Base-by-base conservation (phyloP, 2,888 invertebrate species). In the Pharmacophagus antenor region DNA sequence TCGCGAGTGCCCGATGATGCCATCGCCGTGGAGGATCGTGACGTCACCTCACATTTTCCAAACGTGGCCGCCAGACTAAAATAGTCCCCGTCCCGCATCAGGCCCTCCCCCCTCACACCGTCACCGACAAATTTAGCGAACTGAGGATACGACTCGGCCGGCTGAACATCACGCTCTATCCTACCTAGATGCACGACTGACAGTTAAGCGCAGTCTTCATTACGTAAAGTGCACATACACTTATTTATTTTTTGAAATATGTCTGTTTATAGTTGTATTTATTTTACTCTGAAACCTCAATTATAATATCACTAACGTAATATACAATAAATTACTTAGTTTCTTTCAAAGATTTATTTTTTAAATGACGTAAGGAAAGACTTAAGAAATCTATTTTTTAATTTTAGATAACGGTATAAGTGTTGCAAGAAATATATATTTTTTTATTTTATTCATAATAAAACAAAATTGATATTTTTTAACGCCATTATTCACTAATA, bases 21-120 rank as follows among this genome's bases (percentile, higher is more conserved):
- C 89, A 90, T 88, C 89, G 88, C 88, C 79, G 81, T 79, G 80
- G 88, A 84, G 82, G 82, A 83, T 76, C 79, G 85, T 90, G 89
- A 90, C 89, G 89, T 89, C 88, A 88, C 77, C 87, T 73, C 79
- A 79, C 88, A 85, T 90, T 89, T 88, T 89, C 87, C 88, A 88
- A 90, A 88, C 88, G 88, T 87, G 88, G 87, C 88, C 85, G 88
- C 86, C 89, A 90, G 89, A 90, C 90, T 83, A 88, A 90, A 90
- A 90, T 90, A 90, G 88, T 79, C 84, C 85, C 86, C 86, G 80
- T 84, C 80, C 85, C 76, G 74, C 81, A 80, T 78, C 85, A 74
- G 85, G 73, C 76, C 81, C 80, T 85, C 79, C 74, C 76, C 81
- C 80, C 85, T 79, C 74, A 71, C 75, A 71, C 75, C 82, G 86